Evolutionary conservation across 53 echinoderm and acorn worm genomes (phyloP).

Genomic region (Astropecten irregularis): DNA sequence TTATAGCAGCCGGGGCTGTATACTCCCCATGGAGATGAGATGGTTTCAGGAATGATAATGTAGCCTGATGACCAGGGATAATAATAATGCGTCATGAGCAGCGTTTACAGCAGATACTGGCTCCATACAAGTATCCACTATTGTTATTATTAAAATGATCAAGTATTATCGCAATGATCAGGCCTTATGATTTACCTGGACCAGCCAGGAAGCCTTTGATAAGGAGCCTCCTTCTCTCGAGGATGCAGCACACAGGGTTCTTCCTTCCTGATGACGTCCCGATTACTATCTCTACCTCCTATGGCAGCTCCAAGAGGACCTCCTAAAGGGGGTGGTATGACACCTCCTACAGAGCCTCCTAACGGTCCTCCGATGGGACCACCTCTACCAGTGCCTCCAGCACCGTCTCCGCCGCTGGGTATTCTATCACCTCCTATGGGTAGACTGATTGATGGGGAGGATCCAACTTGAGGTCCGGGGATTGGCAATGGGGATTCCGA

Average conservation of each 20-base stretch:
- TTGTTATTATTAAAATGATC: too few species aligned
- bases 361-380: neutral
- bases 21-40: too few species aligned
- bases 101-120: too few species aligned
- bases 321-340: neutral
- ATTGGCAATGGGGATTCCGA: slow-evolving; percentile 43
- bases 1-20: too few species aligned
- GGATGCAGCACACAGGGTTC: slow-evolving; percentile 38
- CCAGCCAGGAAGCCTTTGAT: slow-evolving; percentile 29
- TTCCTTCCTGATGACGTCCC: slow-evolving; percentile 35
- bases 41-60: too few species aligned
- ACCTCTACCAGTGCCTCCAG: neutral
- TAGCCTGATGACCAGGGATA: too few species aligned
- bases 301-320: slow-evolving; percentile 14
- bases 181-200: slow-evolving; percentile 38
- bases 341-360: neutral
- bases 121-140: too few species aligned
- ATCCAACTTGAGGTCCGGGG: slow-evolving; percentile 35
- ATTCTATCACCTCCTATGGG: slow-evolving; percentile 29
- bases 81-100: too few species aligned
- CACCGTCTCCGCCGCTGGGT: slow-evolving; percentile 29
- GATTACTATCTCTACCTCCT: slow-evolving; percentile 9
- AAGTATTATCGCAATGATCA: too few species aligned
- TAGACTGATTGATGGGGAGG: slow-evolving; percentile 46
- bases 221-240: slow-evolving; percentile 24